Base-by-base conservation (phyloP, 2,797 vertebrate genomes). In the Echeneis naucrates region DNA sequence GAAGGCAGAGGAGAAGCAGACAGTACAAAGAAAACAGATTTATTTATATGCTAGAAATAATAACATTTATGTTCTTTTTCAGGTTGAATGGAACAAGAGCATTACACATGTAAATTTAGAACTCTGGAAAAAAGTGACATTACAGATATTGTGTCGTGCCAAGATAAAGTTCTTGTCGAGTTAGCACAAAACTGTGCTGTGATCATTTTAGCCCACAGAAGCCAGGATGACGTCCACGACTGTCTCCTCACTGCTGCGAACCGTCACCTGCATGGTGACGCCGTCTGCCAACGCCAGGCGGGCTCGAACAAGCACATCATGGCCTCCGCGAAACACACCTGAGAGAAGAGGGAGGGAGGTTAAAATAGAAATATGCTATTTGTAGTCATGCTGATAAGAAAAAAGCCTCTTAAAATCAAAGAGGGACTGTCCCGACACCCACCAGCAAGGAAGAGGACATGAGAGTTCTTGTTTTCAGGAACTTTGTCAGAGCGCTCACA, bases 211-310 rank as follows among this genome's bases (percentile, higher is more conserved):
- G 55, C 98, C 98, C 26, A 99, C 97, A 0, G 97, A 96, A 17
- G 97, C 97, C 73, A 99, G 90, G 89, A 99, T 96, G 82, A 98
- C 94, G n/a, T 99, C 97, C 0, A 95, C 96, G 0, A 97, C 94
- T 0, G 92, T 96, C 88, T 96, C 96, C 2, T 97, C 96, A 8
- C 85, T 85, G 85, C 97, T 98, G 76, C 98, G 95, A 8, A 98
- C 98, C 0, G 98, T 98, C 91, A 99, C 98, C 89, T 98, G 98
- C 97, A 99, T 99, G 78, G 98, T 99, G 53, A 99, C 98, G 0
- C 98, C 97, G 1, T 99, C 97, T 0, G 95, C 96, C 48, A 99
- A 90, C 0, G 97, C 97, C 16, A 99, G 95, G 44, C 96, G 96
- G 54, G 98, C 93, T 5, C 98, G 95, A 17, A 98, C 93, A 87